These are phyloP conservation scores for Caenorhabditis tropicalis DNA, from an alignment of 1,140 invertebrate genomes.

Conservation along the genomic window DNA sequence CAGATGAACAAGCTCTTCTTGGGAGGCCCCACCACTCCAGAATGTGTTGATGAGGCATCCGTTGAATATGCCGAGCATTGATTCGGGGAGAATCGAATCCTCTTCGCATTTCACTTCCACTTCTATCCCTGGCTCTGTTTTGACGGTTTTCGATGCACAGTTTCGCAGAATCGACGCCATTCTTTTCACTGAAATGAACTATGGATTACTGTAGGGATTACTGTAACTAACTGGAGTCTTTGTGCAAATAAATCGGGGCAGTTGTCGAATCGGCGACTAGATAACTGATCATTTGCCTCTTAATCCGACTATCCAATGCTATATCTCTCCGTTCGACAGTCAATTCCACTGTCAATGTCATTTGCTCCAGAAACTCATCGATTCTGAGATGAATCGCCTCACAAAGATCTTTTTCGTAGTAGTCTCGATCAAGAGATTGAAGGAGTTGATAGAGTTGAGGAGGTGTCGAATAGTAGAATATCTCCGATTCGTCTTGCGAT, in stretches of 20 bases:
- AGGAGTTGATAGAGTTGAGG: constrained; percentile 54
- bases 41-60: constrained; percentile 43
- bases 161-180: constrained; percentile 3
- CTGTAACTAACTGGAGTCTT: constrained; percentile 43
- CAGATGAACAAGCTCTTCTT: background rate
- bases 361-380: constrained; percentile 46
- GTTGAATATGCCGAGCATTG: constrained; percentile 33
- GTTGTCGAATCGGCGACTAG: background rate
- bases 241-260: constrained; percentile 9
- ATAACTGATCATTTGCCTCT: background rate
- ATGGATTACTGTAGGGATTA: too few species aligned
- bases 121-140: background rate
- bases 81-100: background rate
- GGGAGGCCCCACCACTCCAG: constrained; percentile 28
- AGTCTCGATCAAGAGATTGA: constrained; percentile 21
- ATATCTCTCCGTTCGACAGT: constrained; percentile 22
- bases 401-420: constrained; percentile 40
- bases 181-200: background rate
- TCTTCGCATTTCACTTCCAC: background rate
- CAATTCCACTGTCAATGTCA: constrained; percentile 51
- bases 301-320: background rate
- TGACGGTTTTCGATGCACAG: background rate
- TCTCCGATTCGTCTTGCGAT: constrained; percentile 25
- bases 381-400: background rate
- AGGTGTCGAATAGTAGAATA: constrained; percentile 53